A percentile compares a stretch with the other conserved stretches of the same genome.
Evolutionary conservation across 2,888 invertebrate genomes (phyloP).

Genomic region (Calephelis perditalis): DNA sequence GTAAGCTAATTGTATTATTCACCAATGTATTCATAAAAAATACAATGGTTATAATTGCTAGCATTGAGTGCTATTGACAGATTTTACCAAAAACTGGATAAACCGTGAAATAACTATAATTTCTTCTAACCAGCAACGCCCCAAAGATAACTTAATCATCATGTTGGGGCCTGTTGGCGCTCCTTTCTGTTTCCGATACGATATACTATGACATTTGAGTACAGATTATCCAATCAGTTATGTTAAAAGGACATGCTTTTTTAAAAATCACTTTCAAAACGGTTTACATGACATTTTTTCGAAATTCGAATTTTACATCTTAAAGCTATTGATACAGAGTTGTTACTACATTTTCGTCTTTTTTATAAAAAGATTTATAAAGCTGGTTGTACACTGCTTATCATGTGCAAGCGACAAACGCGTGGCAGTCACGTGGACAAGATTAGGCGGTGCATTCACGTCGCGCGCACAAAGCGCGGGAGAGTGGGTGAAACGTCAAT

Average conservation of each 20-base stretch:
- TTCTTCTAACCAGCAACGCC: slow-evolving; percentile 55
- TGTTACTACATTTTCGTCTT: slow-evolving; percentile 30
- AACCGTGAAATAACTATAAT: slow-evolving; percentile 71
- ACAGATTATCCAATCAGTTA: slow-evolving; percentile 79
- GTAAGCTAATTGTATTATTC: too few species aligned
- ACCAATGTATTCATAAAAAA: slow-evolving; percentile 21
- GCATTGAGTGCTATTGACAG: slow-evolving; percentile 57
- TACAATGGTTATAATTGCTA: slow-evolving; percentile 68
- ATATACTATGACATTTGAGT: slow-evolving; percentile 71
- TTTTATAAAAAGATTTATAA: slow-evolving; percentile 39
- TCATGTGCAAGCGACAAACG: slow-evolving; percentile 63
- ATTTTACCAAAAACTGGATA: slow-evolving; percentile 65
- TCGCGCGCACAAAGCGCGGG: slow-evolving; percentile 63
- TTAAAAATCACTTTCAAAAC: slow-evolving; percentile 39
- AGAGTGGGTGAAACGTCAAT: slow-evolving; percentile 65
- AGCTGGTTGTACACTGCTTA: slow-evolving; percentile 48
- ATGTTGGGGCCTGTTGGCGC: slow-evolving; percentile 57
- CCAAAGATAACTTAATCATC: slow-evolving; percentile 70
- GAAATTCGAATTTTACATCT: slow-evolving; percentile 41
- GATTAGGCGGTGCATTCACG: slow-evolving; percentile 71
- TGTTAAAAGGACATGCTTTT: slow-evolving; percentile 76
- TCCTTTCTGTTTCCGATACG: slow-evolving; percentile 76
- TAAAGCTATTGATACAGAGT: slow-evolving; percentile 37
- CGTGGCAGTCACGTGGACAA: slow-evolving; percentile 69
- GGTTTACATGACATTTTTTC: slow-evolving; percentile 43